Percentiles rank a stretch among this genome's conserved stretches.
Conservation (phyloP, 1,140 invertebrate genomes). For the Drosophila pachea region DNA sequence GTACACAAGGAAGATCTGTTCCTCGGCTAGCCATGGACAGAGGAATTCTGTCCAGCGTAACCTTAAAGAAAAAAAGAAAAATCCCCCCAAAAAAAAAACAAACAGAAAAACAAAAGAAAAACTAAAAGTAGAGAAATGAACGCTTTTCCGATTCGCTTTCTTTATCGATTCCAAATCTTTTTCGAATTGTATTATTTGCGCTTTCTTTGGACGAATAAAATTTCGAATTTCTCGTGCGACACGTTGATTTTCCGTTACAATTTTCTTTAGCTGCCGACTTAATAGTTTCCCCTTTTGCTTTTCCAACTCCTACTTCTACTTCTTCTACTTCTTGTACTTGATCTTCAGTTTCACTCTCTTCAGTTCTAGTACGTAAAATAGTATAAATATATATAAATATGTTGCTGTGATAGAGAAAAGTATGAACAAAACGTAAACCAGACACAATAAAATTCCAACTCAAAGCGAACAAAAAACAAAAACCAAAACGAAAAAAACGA, state of each 20-base stretch:
- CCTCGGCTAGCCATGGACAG: constrained; percentile 2
- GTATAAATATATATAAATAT: constrained; percentile 74
- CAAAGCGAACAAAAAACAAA: constrained; percentile 39
- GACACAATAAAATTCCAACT: constrained; percentile 65
- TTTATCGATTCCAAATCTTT: constrained; percentile 12
- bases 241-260: constrained; percentile 28
- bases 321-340: constrained; percentile 1
- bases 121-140: constrained; percentile 45
- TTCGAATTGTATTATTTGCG: constrained; percentile 6
- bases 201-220: constrained; percentile 11
- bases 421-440: constrained; percentile 69
- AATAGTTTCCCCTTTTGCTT: neutral
- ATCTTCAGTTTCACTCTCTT: neutral
- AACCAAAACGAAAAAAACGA: constrained; percentile 18
- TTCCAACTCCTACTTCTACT: neutral
- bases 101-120: constrained; percentile 26
- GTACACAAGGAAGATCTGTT: constrained; percentile 45
- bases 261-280: constrained; percentile 1
- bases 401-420: constrained; percentile 73
- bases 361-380: constrained; percentile 56
- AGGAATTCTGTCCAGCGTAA: too few species aligned
- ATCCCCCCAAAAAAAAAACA: neutral
- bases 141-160: constrained; percentile 39
- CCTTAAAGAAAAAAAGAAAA: constrained; percentile 1
- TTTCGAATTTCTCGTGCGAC: constrained; percentile 23